Conservation (phyloP, 2,113 vertebrate genomes). For the Dipodomys stephensi region DNA sequence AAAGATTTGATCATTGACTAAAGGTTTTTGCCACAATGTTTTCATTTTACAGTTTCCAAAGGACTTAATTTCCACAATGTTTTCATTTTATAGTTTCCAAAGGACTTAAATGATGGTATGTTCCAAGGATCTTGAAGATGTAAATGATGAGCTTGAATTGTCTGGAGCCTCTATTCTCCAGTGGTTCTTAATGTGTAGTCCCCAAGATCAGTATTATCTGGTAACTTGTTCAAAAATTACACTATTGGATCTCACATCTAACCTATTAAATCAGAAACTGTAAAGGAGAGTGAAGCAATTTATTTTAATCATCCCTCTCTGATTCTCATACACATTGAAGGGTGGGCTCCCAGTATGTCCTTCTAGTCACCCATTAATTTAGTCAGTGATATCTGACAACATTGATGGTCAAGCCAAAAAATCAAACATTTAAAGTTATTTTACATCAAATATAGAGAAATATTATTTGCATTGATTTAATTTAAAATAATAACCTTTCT, state of each 20-base stretch:
- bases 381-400: not conserved
- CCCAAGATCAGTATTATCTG: not conserved
- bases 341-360: not conserved
- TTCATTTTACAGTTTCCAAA: not conserved
- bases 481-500: slow-evolving; percentile 56
- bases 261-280: slow-evolving; percentile 7
- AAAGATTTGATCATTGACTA: slow-evolving; percentile 33
- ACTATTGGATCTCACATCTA: slow-evolving; percentile 17
- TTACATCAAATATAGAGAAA: slow-evolving; percentile 27
- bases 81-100: slow-evolving; percentile 2
- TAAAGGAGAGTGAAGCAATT: not conserved
- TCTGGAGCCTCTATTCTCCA: not conserved
- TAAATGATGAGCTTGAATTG: slow-evolving; percentile 24
- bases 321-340: slow-evolving; percentile 39
- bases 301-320: slow-evolving; percentile 47
- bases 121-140: not conserved
- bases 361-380: slow-evolving; percentile 23
- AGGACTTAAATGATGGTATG: not conserved
- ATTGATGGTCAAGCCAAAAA: slow-evolving; percentile 36
- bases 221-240: slow-evolving; percentile 22
- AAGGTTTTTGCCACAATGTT: not conserved
- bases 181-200: not conserved
- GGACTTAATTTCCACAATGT: not conserved
- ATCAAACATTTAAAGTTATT: slow-evolving; percentile 55
- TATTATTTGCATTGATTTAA: slow-evolving; percentile 52